Evolutionary conservation across 1,140 invertebrate species (phyloP), one percentile per base, ranked within the genome.

Genomic region (Drosophila sturtevanti): DNA sequence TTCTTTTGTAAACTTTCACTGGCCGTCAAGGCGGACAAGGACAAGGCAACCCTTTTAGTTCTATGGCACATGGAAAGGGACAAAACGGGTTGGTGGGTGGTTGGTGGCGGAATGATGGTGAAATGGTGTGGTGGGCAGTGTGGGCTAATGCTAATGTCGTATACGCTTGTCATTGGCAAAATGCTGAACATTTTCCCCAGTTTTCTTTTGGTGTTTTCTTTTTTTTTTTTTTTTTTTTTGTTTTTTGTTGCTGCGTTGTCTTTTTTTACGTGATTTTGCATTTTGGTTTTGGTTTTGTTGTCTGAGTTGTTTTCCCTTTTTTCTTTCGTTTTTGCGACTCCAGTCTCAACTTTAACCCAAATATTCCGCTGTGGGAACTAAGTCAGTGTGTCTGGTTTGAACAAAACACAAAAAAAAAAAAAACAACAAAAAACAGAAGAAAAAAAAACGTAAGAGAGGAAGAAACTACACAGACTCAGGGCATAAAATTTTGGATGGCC

Each of bases 1-100:
- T 85, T 85, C 77, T 56, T 85, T 84, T 85, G 77, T 72, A 81
- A 72, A 75, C 54, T 77, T 80, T 64, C 64, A 73, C 35, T 77
- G 76, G 64, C 76, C 80, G 70, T 78, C 78, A 86, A 74, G 72
- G 73, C 68, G 69, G 63, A 77, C 64, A 76, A 77, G 63, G 69
- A 77, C 72, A 76, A 76, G 72, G 75, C 73, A 76, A 76, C 73
- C 73, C 73, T 76, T 76, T 76, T 76, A 76, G 72, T 58, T 48
- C 35, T 18, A 12, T 21, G 64, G 52, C 37, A n/a, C 5, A 31
- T 37, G 10, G 16, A 48, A 48, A 4, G 16, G 41, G 41, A 3
- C 9, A 3, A 31, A 48, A 48, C 41, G 41, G 41, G 16, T 18
- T 18, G 18, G 41, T 14, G 41, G 24, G 11, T 22, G 22, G 31